phyloP scores from a whole-genome alignment of 2,113 vertebrate species.

The Oncorhynchus gorbuscha region DNA sequence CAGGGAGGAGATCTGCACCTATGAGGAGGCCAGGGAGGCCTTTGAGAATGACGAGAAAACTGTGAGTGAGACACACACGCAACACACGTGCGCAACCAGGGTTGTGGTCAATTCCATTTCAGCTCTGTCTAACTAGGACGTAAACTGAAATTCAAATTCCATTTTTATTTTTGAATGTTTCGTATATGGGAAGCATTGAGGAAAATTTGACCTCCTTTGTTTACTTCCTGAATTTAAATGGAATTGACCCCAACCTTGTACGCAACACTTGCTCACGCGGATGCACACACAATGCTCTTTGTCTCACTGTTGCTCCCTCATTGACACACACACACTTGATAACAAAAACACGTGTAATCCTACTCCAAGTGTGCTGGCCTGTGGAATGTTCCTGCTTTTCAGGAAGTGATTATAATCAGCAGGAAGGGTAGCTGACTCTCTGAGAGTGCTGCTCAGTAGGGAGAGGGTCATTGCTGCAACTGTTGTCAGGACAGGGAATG shows the following conservation, averaged over 20 bases:
- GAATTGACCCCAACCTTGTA: no score
- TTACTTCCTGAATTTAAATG: no score
- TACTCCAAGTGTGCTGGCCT: constrained; percentile 18
- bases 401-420: constrained; percentile 63
- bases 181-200: no score
- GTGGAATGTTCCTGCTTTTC: constrained; percentile 53
- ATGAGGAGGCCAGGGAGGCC: constrained; percentile 95
- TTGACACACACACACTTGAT: background rate
- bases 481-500: constrained; percentile 31
- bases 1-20: constrained; percentile 90
- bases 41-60: constrained; percentile 97
- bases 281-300: background rate
- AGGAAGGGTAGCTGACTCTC: constrained; percentile 60
- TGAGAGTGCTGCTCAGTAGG: constrained; percentile 15
- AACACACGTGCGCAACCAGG: no score
- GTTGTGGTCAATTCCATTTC: background rate
- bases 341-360: background rate
- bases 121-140: no score
- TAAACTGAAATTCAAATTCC: no score
- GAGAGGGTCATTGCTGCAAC: constrained; percentile 30
- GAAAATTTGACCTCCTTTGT: no score
- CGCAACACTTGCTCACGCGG: no score
- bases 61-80: constrained; percentile 70
- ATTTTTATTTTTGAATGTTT: no score
- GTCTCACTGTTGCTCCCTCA: background rate